Base-by-base conservation (phyloP, 2,113 vertebrate genomes). In the Cavia aperea region DNA sequence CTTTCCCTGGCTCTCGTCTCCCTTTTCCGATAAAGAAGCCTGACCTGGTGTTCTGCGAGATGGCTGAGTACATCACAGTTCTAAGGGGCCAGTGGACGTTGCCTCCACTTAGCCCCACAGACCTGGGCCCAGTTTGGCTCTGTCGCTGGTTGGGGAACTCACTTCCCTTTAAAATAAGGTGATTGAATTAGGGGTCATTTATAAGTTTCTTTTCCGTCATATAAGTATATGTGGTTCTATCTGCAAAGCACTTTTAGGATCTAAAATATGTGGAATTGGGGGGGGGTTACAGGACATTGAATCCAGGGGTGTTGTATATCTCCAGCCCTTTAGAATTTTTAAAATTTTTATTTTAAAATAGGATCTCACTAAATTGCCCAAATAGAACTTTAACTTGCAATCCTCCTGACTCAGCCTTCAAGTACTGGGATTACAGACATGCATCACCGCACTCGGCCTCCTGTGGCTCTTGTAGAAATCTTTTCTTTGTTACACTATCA, bases 241-340 rank as follows among this genome's bases (percentile, higher is more conserved):
- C 43, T 43, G 65, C 70, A 60, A n/a, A 62, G 36, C 46, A 92
- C 66, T 89, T 78, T 75, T 70, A 81, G 92, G 46, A 83, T 72
- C 15, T 58, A 82, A 94, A 89, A 9, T 24, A 31, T 68, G 9
- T 23, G 51, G 51, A 36, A 36, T 79, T 79, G 31, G 24, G n/a
- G 11, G 26, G 4, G 11, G n/a, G n/a, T 10, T 46, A 26, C 19
- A 24, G 39, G 21, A 39, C 8, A 43, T 73, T 73, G n/a, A 39
- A 73, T 43, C 9, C 21, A 73, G 72, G 10, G 72, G 23, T 73
- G 72, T 73, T 73, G n/a, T 43, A 73, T 8, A 10, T 23, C n/a
- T 3, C n/a, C 72, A 73, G 72, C n/a, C 72, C 72, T 46, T 73
- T 24, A 73, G 1, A 73, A 43, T 73, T 73, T n/a, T 70, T 36